Percentiles rank a stretch among this genome's conserved stretches.
Conservation (phyloP, 2,797 vertebrate genomes). For the Amphiprion clarkii region DNA sequence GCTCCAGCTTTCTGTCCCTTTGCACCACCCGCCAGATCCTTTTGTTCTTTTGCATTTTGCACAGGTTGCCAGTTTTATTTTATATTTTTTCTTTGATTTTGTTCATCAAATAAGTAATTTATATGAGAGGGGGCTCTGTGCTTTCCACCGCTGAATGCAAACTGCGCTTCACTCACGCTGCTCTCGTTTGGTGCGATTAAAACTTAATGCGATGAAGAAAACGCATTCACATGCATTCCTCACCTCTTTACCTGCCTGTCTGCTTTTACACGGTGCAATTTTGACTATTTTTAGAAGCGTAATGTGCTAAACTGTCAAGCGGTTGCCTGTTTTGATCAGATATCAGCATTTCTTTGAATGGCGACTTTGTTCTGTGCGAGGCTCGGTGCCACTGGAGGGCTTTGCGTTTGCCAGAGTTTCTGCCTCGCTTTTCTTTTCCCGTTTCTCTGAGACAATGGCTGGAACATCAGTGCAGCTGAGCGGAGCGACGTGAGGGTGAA, state of each 20-base stretch:
- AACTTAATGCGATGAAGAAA: conserved; percentile 8
- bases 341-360: conserved; percentile 55
- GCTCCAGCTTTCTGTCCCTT: conserved; percentile 15
- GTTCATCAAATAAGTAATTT: conserved; percentile 33
- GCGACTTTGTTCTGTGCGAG: conserved; percentile 57
- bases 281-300: conserved; percentile 40
- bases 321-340: conserved; percentile 59
- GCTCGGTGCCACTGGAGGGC: conserved; percentile 17
- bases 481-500: conserved; percentile 11
- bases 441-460: conserved; percentile 14
- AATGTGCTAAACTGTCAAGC: conserved; percentile 33
- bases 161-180: background rate
- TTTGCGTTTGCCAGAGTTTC: conserved; percentile 40
- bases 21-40: background rate
- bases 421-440: conserved; percentile 5
- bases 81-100: background rate
- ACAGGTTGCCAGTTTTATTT: background rate
- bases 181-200: conserved; percentile 13
- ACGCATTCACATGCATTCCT: too few relatives aligned
- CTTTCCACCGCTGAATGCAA: background rate
- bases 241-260: conserved; percentile 17
- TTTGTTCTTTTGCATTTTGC: conserved; percentile 24
- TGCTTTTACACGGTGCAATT: conserved; percentile 14
- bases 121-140: background rate
- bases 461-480: conserved; percentile 1